Conservation (phyloP, 1,140 invertebrate species). For the Teleogryllus occipitalis region DNA sequence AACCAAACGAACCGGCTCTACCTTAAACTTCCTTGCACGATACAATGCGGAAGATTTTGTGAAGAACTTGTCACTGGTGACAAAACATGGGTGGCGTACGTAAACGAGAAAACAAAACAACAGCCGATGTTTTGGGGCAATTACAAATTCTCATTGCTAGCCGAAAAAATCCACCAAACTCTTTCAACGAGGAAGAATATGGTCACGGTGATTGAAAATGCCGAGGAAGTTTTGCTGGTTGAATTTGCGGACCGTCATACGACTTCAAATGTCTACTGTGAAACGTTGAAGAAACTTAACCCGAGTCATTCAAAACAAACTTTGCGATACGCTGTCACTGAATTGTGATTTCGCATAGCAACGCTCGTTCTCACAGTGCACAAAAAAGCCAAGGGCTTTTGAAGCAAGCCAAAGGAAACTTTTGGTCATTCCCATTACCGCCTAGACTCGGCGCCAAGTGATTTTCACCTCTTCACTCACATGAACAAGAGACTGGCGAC, state of each 20-base stretch:
- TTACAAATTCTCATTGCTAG: background rate
- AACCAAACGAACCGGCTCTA: conserved; percentile 6
- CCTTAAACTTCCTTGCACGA: background rate
- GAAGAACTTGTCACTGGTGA: background rate
- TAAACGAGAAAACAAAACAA: background rate
- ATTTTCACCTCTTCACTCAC: conserved; percentile 10
- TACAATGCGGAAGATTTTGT: background rate
- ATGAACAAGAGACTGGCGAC: conserved; percentile 17
- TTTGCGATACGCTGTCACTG: conserved; percentile 19
- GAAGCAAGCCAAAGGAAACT: conserved; percentile 13
- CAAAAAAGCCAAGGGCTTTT: conserved; percentile 20
- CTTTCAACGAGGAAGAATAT: conserved; percentile 19
- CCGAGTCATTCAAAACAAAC: conserved; percentile 25
- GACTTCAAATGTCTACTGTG: conserved; percentile 19
- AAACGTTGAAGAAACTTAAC: conserved; percentile 20
- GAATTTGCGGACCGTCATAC: conserved; percentile 21
- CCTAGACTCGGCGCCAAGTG: conserved; percentile 14
- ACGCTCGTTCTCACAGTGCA: conserved; percentile 29
- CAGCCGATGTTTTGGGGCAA: background rate
- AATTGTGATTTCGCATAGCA: conserved; percentile 26
- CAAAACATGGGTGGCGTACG: background rate
- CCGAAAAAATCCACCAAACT: conserved; percentile 20
- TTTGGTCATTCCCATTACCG: conserved; percentile 20
- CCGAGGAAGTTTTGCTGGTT: conserved; percentile 20
- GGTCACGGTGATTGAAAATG: conserved; percentile 17